Base-by-base conservation (phyloP, 2,888 invertebrate genomes). In the Aelia acuminata region DNA sequence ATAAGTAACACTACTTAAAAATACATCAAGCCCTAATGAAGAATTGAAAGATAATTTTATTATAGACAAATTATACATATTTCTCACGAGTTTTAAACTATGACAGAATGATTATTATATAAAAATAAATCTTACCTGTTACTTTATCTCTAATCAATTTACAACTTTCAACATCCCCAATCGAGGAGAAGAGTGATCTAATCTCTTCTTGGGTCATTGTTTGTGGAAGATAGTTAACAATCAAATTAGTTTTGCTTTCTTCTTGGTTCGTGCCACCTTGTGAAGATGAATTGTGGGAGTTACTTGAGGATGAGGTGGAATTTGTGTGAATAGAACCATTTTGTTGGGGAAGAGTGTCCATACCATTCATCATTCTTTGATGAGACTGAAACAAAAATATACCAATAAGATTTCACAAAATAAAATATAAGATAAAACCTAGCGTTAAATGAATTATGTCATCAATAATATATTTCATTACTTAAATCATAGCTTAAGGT, bases 131-230 rank as follows among this genome's bases (percentile, higher is more conserved):
- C 47, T 93, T 93, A 96, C 96, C 98, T 92, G 98, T 98, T 90
- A 97, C 96, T 94, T 99, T 99, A 94, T 99, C 99, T 91, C 99
- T 94, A 92, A 99, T 99, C 92, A 99, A 95, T 93, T 99, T 99
- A 94, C 99, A 99, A 91, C 98, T 98, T 93, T 99, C 99, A 90
- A 99, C 98, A 93, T 99, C 99, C 89, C 99, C 99, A 92, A 99
- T 98, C 93, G 98, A 98, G 88, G 98, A 97, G 94, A 99, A 99
- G 88, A 99, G 94, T 89, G 98, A 98, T 90, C 99, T 95, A 90
- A 99, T 99, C 93, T 99, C 99, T 93, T 99, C 99, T 93, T 99
- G 99, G 89, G 98, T 98, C 99, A 99, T 99, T 91, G 97, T 98
- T 94, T 99, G 99, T 90, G 99, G 99, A 93, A 99, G 95, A 93